A percentile compares a stretch with the other conserved stretches of the same genome.
Evolutionary conservation across 2,888 invertebrate genomes (phyloP).

Genomic region (Thyatira batis): DNA sequence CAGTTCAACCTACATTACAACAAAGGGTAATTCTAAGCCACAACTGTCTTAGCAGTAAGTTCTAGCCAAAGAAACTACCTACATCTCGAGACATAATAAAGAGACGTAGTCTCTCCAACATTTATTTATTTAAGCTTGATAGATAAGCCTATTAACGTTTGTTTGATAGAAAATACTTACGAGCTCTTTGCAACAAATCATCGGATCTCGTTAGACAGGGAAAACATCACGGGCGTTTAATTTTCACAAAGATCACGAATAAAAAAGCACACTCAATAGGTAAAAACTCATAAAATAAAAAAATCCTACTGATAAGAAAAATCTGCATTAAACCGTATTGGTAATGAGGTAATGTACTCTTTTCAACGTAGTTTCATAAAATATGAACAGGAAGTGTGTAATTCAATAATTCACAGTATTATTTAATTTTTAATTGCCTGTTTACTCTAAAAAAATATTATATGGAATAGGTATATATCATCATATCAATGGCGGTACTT

Average conservation of each 20-base stretch:
- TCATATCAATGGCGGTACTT: no score
- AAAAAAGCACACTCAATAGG: no score
- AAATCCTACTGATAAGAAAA: no score
- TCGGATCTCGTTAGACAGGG: constrained; percentile 22
- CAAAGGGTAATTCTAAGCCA: constrained; percentile 37
- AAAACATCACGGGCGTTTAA: constrained; percentile 15
- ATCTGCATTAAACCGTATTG: no score
- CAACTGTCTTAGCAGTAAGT: constrained; percentile 25
- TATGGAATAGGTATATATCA: no score
- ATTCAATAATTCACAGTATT: no score
- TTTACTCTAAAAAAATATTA: no score
- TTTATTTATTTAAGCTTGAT: constrained; percentile 13
- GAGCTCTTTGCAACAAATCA: constrained; percentile 23
- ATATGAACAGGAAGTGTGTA: no score
- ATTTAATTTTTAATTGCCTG: no score
- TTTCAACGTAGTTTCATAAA: no score
- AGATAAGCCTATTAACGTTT: constrained; percentile 20
- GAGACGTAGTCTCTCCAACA: constrained; percentile 10
- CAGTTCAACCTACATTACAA: constrained; percentile 36
- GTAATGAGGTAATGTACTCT: no score
- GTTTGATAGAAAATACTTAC: constrained; percentile 13
- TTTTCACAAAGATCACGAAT: constrained; percentile 16
- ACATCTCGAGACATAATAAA: constrained; percentile 12
- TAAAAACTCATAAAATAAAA: no score
- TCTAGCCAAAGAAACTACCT: constrained; percentile 5